Base-by-base conservation (phyloP, 2,113 vertebrate species). In the Ptyas mucosa region DNA sequence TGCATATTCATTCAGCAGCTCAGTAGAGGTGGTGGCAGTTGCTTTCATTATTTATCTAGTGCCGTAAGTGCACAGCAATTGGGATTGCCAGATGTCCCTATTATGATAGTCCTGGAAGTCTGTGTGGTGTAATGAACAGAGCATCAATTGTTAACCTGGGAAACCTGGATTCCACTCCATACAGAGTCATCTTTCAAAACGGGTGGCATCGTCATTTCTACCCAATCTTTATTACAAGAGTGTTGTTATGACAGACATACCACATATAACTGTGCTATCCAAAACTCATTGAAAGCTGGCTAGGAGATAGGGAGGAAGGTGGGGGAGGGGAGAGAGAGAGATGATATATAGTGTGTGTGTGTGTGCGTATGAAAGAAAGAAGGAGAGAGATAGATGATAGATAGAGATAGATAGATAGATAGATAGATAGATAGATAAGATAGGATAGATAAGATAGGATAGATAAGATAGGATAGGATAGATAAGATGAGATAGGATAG, bases 1-100 rank as follows among this genome's bases (percentile, higher is more conserved):
- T 93, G 34, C 43, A 20, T 49, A 89, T 93, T 94, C 92, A 95
- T 94, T 61, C n/a, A 89, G 57, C 1, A 92, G 93, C 94, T 93
- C 54, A 12, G 91, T 52, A 93, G 93, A 91, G 94, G 93, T 39
- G 94, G 55, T 1, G 29, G 6, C 69, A 94, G 61, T 46, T 87
- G 54, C 85, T 69, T 43, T 34, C 0, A 0, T 92, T 95, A 91
- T 85, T 93, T 85, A 5, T 54, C 88, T 57, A 93, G 85, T 88
- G 0, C 87, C 2, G 52, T 58, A 93, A 39, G 43, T 26, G 43
- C 55, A 90, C 52, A 85, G 43, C 20, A 21, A 39, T 57, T 57
- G 88, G 43, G 29, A 18, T 23, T 92, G 88, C 64, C 53, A 89
- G 53, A 58, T 92, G 88, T 89, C 69, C 53, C 64, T 1, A 7